A percentile compares a stretch with the other conserved stretches of the same genome.
Conservation (phyloP, 2,797 vertebrate species). For the Phalloptychus januarius region DNA sequence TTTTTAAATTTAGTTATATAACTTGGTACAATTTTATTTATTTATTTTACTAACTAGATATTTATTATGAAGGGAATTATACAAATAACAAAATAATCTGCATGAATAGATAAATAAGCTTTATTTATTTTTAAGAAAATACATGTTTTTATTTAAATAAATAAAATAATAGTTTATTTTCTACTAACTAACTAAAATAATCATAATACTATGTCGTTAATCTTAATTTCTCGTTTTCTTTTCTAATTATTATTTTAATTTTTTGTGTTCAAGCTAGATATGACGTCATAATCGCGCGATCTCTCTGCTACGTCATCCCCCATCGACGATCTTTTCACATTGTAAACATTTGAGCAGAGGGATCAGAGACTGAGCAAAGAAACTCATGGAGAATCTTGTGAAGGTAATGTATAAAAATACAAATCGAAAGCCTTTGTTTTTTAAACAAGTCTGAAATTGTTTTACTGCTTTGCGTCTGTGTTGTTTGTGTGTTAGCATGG, state of each 20-base stretch:
- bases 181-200: not conserved
- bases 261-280: rapidly evolving
- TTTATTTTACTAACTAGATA: not conserved
- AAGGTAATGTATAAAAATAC: slow-evolving; percentile 63
- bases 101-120: too few species aligned
- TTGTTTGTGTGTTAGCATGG: not conserved
- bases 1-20: not conserved
- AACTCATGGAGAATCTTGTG: slow-evolving; percentile 73
- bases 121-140: not conserved
- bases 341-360: slow-evolving; percentile 57
- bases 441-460: not conserved
- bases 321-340: slow-evolving; percentile 33
- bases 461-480: not conserved
- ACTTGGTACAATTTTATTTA: not conserved
- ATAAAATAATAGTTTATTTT: not conserved
- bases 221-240: not conserved
- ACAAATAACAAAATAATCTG: not conserved
- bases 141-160: not conserved
- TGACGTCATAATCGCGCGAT: slow-evolving; percentile 40
- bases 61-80: not conserved
- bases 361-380: not conserved
- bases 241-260: not conserved
- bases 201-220: not conserved
- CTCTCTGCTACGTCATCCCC: slow-evolving; percentile 4
- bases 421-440: not conserved